Evolutionary conservation across 2,888 invertebrate species (phyloP).

Genomic region (Andrena minutula): DNA sequence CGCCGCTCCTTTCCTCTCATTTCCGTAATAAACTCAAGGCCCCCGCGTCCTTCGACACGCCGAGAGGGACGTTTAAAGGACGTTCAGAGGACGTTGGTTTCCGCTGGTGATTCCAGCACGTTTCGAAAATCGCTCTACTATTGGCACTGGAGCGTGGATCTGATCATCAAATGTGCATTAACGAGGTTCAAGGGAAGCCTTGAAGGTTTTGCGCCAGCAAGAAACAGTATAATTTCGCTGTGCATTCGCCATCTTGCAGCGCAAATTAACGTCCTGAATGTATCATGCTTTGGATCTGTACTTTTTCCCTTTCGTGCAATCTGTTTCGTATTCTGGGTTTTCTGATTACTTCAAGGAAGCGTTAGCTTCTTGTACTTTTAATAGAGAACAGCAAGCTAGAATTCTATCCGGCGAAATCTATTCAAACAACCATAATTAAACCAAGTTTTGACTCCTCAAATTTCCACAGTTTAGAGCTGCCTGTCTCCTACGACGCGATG

Average conservation of each 20-base stretch:
- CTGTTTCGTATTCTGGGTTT: background rate
- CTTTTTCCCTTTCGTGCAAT: too few species aligned
- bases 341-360: background rate
- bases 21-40: too few species aligned
- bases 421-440: background rate
- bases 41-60: too few species aligned
- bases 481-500: background rate
- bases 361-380: background rate
- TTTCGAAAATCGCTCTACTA: background rate
- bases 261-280: too few species aligned
- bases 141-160: background rate
- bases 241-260: too few species aligned
- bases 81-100: too few species aligned
- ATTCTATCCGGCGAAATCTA: too few species aligned
- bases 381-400: too few species aligned
- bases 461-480: background rate
- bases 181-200: background rate
- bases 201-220: background rate
- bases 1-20: too few species aligned
- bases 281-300: too few species aligned
- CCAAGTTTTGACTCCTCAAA: background rate
- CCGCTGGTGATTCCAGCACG: too few species aligned
- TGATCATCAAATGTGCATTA: slow-evolving; percentile 2
- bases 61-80: too few species aligned
- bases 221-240: background rate